A percentile compares a stretch with the other conserved stretches of the same genome.
phyloP scores from a whole-genome alignment of 30 jellyfish, hydroid and myxozoan genomes.

The Rhopilema esculentum region DNA sequence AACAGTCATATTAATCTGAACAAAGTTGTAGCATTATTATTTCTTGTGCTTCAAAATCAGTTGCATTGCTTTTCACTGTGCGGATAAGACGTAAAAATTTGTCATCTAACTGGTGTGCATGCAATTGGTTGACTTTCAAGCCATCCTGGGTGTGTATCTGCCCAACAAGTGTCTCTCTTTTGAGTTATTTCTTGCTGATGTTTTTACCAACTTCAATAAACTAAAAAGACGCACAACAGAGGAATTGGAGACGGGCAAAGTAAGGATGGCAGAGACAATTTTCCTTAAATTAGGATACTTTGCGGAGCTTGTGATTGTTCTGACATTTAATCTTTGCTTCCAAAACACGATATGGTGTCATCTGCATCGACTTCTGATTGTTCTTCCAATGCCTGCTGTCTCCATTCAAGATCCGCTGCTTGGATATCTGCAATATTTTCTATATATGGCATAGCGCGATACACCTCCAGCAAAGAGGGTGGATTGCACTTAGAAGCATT shows the following conservation, averaged over 20 bases:
- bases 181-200: conserved; percentile 31
- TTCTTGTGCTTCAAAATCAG: conserved; percentile 16
- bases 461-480: conserved; percentile 30
- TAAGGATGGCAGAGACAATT: background rate
- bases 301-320: background rate
- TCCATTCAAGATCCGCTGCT: conserved; percentile 61
- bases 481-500: conserved; percentile 32
- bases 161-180: conserved; percentile 37
- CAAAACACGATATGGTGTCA: background rate
- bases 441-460: conserved; percentile 14
- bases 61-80: conserved; percentile 44
- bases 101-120: conserved; percentile 41
- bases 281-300: background rate
- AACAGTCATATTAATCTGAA: too few relatives aligned
- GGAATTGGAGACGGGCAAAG: background rate
- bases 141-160: conserved; percentile 60
- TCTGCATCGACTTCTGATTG: background rate
- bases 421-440: conserved; percentile 12
- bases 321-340: background rate
- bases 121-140: conserved; percentile 36
- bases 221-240: conserved; percentile 28
- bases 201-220: conserved; percentile 21
- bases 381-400: conserved; percentile 49
- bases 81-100: conserved; percentile 2
- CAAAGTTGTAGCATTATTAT: too few relatives aligned